Evolutionary conservation across 2,797 vertebrate species (phyloP).

Genomic region (Pampus argenteus): DNA sequence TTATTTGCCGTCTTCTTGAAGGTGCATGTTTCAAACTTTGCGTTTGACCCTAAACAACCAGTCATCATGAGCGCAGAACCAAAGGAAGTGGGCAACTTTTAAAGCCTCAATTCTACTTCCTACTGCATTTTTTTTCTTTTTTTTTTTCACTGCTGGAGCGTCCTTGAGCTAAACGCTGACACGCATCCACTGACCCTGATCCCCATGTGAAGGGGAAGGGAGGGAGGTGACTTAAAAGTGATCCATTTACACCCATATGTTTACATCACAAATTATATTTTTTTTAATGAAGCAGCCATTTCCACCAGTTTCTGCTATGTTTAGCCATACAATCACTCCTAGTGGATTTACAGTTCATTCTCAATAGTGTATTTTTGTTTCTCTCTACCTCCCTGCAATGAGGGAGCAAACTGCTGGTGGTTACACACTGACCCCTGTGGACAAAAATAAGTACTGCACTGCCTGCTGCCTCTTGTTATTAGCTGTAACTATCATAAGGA

Average conservation of each 20-base stretch:
- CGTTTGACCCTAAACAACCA: not conserved
- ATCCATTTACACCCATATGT: conserved; percentile 44
- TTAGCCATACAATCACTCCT: conserved; percentile 53
- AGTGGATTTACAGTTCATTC: conserved; percentile 45
- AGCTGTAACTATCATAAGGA: not conserved
- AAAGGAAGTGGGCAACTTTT: not conserved
- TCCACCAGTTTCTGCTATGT: conserved; percentile 42
- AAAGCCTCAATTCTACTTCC: conserved; percentile 4
- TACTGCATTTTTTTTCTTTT: conserved; percentile 13
- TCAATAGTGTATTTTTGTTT: conserved; percentile 21
- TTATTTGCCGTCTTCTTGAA: not conserved
- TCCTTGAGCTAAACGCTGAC: conserved; percentile 49
- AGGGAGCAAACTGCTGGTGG: not conserved
- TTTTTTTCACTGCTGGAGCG: conserved; percentile 22
- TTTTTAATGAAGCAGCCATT: conserved; percentile 41
- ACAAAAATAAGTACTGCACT: conserved; percentile 14
- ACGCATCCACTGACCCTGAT: conserved; percentile 33
- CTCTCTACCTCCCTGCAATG: conserved; percentile 33
- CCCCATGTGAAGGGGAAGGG: not conserved
- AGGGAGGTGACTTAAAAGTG: conserved; percentile 24
- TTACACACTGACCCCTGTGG: conserved; percentile 75
- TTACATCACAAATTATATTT: conserved; percentile 21
- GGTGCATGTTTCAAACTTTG: not conserved
- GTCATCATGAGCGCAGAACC: conserved; percentile 3
- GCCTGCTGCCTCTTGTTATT: not conserved